Conservation (phyloP, 2,888 invertebrate species). For the Lordiphosa fenestrarum region DNA sequence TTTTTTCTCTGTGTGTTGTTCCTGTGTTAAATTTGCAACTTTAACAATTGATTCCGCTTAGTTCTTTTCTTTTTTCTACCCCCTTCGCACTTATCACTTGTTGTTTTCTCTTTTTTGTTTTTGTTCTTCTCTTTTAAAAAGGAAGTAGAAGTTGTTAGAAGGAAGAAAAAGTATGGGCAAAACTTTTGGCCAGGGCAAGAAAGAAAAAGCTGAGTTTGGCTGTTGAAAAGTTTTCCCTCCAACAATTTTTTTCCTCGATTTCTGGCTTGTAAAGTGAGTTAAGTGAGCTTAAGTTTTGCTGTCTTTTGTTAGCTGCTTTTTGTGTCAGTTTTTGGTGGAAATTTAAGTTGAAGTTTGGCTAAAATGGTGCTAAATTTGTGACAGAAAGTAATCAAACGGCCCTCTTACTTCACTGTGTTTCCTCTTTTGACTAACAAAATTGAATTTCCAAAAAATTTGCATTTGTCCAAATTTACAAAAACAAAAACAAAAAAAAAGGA, state of each 20-base stretch:
- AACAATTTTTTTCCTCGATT: conserved; percentile 5
- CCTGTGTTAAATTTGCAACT: conserved; percentile 39
- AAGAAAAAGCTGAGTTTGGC: conserved; percentile 35
- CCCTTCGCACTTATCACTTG: conserved; percentile 35
- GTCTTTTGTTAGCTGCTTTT: conserved; percentile 6
- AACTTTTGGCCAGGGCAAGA: conserved; percentile 39
- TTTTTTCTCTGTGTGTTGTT: conserved; percentile 2
- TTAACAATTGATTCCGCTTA: conserved; percentile 42
- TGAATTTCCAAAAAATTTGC: conserved; percentile 67
- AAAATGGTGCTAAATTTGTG: no score
- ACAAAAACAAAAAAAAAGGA: conserved; percentile 20
- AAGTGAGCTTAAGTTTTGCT: conserved; percentile 54
- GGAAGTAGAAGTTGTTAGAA: conserved; percentile 44
- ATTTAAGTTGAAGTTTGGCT: no score
- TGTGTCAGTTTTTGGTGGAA: no score
- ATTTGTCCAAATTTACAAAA: conserved; percentile 31
- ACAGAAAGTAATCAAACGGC: no score
- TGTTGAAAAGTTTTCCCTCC: conserved; percentile 48
- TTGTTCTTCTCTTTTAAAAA: conserved; percentile 17
- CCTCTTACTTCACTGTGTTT: conserved; percentile 4
- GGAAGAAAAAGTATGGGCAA: conserved; percentile 34
- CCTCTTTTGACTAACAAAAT: conserved; percentile 50
- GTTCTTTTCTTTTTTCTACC: conserved; percentile 10
- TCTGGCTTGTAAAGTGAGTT: conserved; percentile 41
- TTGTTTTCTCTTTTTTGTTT: conserved; percentile 48